Base-by-base conservation (phyloP, 2,113 vertebrate species). In the Caranx ignobilis region DNA sequence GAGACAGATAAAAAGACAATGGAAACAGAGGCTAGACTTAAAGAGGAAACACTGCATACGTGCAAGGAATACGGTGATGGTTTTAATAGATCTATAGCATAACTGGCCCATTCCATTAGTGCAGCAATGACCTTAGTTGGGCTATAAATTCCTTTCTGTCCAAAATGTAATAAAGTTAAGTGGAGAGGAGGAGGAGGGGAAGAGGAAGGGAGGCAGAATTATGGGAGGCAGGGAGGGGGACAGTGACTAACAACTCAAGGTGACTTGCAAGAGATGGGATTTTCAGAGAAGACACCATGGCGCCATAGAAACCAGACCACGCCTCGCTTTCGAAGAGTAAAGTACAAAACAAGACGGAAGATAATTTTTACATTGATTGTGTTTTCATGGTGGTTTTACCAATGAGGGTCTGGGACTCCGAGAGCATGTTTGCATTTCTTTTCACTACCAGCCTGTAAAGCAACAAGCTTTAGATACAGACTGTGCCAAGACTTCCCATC, bases 71-170 rank as follows among this genome's bases (percentile, higher is more conserved):
- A 93, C 90, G 95, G 89, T 89, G 92, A 45, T 84, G 81, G 85
- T 95, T 95, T 92, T 95, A 96, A 96, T 94, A 91, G 94, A 93
- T 94, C 94, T 95, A 96, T 96, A 94, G 95, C 95, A 93, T 91
- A 94, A 93, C 87, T 88, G 90, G 94, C 92, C 87, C 88, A 94
- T 93, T 96, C 96, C 96, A 98, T 97, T 97, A 97, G 94, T 84
- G 90, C 79, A 92, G 84, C 84, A 77, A 89, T 93, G 92, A 92
- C 93, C 87, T 92, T 91, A 88, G 89, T 77, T 84, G 89, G 91
- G 93, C 95, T 92, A 96, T 96, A 97, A 96, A 97, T 96, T 96
- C 79, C 82, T 91, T 92, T 92, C 95, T 94, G 93, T 94, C 94
- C 82, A 89, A 71, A 93, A 90, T 92, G 90, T 95, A 96, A 97